These are phyloP conservation scores for Antigone vipio DNA, from an alignment of 2,113 vertebrate genomes.

Conservation along the genomic window DNA sequence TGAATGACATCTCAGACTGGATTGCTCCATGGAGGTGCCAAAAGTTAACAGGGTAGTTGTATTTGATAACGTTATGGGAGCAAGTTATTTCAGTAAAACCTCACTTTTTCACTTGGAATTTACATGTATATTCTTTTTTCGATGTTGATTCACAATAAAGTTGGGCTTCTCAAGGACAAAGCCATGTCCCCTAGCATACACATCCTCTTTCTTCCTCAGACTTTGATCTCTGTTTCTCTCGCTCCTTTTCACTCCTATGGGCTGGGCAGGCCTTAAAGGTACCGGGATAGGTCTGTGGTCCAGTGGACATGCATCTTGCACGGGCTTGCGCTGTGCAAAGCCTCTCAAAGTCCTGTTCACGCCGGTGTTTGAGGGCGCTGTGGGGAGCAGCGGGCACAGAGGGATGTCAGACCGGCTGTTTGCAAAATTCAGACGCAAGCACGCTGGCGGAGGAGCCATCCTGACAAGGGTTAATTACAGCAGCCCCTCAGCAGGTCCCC, in stretches of 20 bases:
- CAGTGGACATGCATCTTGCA: fast-evolving
- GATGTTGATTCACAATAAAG: background rate
- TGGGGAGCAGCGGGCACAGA: background rate
- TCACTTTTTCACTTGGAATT: background rate
- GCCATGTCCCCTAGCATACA: background rate
- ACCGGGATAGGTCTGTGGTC: fast-evolving
- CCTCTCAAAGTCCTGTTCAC: background rate
- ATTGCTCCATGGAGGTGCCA: background rate
- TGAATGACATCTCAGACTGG: background rate
- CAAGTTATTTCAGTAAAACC: background rate
- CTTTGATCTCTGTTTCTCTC: too few relatives aligned
- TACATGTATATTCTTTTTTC: too few relatives aligned
- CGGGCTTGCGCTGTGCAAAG: background rate
- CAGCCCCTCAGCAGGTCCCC: background rate
- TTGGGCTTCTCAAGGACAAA: background rate
- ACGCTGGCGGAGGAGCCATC: background rate
- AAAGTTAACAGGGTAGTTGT: background rate
- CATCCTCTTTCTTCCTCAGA: background rate
- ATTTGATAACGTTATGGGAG: background rate
- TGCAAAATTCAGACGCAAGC: background rate
- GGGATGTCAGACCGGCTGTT: too few relatives aligned
- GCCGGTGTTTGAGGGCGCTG: background rate
- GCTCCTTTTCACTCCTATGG: background rate
- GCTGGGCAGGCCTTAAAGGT: background rate
- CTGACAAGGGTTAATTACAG: background rate